phyloP scores from a whole-genome alignment of 1,140 invertebrate species.

The Drosophila tsacasi region DNA sequence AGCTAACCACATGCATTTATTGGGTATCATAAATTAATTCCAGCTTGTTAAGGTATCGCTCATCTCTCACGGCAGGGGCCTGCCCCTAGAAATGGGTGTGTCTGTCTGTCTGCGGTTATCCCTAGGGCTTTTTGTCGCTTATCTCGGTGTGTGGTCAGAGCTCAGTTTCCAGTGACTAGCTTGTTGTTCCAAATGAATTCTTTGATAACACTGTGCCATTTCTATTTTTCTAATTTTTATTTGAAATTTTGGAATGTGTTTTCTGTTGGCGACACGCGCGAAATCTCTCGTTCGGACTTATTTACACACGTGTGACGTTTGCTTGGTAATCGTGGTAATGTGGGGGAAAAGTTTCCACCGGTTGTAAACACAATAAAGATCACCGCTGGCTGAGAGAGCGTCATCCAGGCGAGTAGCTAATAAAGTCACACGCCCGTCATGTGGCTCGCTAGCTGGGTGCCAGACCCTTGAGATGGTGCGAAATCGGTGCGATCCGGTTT shows the following conservation, averaged over 20 bases:
- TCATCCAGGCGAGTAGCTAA: constrained; percentile 26
- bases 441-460: constrained; percentile 43
- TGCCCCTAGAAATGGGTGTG: constrained; percentile 51
- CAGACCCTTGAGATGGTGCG: constrained; percentile 60
- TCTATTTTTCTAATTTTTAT: constrained; percentile 17
- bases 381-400: constrained; percentile 25
- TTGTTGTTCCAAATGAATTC: constrained; percentile 23
- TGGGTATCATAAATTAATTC: constrained; percentile 44
- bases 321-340: not conserved
- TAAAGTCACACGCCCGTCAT: constrained; percentile 71
- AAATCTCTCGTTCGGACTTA: not conserved
- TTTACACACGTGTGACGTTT: constrained; percentile 44
- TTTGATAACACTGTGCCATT: constrained; percentile 28
- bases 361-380: constrained; percentile 31
- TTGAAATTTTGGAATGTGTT: constrained; percentile 27
- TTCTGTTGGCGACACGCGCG: constrained; percentile 40
- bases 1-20: constrained; percentile 20
- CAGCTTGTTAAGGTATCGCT: constrained; percentile 17
- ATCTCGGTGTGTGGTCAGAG: constrained; percentile 33
- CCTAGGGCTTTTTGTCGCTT: constrained; percentile 12
- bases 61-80: constrained; percentile 8
- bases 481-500: constrained; percentile 65
- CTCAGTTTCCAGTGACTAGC: constrained; percentile 39
- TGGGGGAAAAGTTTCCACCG: constrained; percentile 52
- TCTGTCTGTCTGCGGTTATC: constrained; percentile 22